phyloP scores from a whole-genome alignment of 2,888 invertebrate genomes.

The Busseola fusca region DNA sequence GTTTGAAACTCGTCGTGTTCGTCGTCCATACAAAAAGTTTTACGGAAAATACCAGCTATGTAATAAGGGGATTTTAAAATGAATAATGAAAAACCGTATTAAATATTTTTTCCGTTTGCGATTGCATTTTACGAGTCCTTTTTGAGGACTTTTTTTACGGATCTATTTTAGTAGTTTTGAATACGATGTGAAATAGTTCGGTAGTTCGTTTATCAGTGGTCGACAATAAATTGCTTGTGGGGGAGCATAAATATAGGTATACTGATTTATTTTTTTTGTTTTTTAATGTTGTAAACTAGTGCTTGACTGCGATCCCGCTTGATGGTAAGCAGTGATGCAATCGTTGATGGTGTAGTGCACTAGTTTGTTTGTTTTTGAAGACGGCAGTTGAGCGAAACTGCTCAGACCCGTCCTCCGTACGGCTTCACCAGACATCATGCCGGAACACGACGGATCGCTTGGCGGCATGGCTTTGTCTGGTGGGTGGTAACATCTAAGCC shows the following conservation, averaged over 20 bases:
- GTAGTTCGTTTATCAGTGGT: not conserved
- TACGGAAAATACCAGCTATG: slow-evolving; percentile 53
- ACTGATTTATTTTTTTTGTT: too few relatives aligned
- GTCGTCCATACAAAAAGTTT: slow-evolving; percentile 75
- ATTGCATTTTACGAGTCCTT: slow-evolving; percentile 26
- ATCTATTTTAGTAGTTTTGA: not conserved
- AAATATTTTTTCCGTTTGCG: slow-evolving; percentile 21
- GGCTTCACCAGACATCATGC: too few relatives aligned
- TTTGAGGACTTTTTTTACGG: not conserved
- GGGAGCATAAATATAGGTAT: not conserved
- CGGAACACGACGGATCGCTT: too few relatives aligned
- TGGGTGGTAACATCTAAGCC: too few relatives aligned
- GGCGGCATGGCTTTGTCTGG: too few relatives aligned
- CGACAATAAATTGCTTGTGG: not conserved
- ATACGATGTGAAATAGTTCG: not conserved
- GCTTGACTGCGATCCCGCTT: too few relatives aligned
- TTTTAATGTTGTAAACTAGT: too few relatives aligned
- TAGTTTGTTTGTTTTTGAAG: too few relatives aligned
- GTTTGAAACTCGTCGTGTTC: slow-evolving; percentile 75
- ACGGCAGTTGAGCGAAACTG: too few relatives aligned
- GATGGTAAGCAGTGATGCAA: too few relatives aligned
- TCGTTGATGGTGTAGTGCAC: too few relatives aligned
- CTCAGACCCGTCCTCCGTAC: too few relatives aligned
- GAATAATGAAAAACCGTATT: slow-evolving; percentile 46
- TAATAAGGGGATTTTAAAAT: slow-evolving; percentile 58